phyloP scores from a whole-genome alignment of 2,113 vertebrate species.

The Engraulis encrasicolus region DNA sequence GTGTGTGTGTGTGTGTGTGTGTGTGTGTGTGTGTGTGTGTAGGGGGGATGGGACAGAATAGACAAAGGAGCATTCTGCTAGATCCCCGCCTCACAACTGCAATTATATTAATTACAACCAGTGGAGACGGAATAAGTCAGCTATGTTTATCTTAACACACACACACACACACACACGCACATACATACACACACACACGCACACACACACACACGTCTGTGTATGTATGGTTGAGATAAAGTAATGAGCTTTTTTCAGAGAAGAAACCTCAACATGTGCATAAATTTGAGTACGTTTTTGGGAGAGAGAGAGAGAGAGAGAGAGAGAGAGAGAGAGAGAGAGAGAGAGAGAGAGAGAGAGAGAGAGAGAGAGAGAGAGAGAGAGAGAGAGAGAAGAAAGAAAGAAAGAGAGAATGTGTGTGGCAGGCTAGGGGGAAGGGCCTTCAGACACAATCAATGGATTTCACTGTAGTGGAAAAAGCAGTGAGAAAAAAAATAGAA shows the following conservation, averaged over 20 bases:
- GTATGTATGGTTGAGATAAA: constrained; percentile 5
- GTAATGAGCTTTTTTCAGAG: constrained; percentile 28
- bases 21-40: constrained; percentile 22
- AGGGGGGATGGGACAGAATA: not conserved
- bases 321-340: not conserved
- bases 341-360: not conserved
- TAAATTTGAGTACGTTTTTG: not conserved
- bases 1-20: constrained; percentile 30
- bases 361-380: not conserved
- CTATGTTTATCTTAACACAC: not conserved
- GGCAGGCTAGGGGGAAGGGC: constrained; percentile 30
- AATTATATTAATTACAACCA: constrained; percentile 4
- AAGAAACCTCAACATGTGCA: not conserved
- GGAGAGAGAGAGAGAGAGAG: not conserved
- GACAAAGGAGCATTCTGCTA: not conserved
- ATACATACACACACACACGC: not conserved
- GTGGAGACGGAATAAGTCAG: not conserved
- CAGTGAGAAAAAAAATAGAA: constrained; percentile 19
- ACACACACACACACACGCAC: not conserved
- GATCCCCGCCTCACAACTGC: not conserved
- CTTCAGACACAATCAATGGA: constrained; percentile 44
- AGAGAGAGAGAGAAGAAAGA: not conserved
- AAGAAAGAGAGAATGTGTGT: no score
- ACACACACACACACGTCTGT: not conserved
- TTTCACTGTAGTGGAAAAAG: constrained; percentile 26